Evolutionary conservation across 2,888 invertebrate genomes (phyloP).

Genomic region (Labia minor): DNA sequence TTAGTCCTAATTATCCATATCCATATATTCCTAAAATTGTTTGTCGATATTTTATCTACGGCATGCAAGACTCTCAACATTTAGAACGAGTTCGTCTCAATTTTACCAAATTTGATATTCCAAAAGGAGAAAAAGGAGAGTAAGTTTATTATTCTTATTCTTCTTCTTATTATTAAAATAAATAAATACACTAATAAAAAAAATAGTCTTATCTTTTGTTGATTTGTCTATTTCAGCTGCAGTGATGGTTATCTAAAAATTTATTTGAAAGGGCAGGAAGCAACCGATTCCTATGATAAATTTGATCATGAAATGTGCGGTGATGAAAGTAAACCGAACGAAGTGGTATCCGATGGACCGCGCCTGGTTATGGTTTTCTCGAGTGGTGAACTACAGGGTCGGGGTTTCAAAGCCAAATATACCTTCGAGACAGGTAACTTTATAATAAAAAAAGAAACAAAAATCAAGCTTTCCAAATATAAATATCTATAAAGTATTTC

Average conservation of each 20-base stretch:
- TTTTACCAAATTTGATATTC: slow-evolving; percentile 83
- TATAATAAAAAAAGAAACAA: too few species aligned
- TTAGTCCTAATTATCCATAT: slow-evolving; percentile 93
- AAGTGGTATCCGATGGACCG: slow-evolving; percentile 81
- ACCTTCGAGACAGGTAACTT: slow-evolving; percentile 66
- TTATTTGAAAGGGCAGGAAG: slow-evolving; percentile 84
- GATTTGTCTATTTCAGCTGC: slow-evolving; percentile 46
- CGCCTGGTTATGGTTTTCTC: slow-evolving; percentile 90
- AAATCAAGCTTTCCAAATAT: too few species aligned
- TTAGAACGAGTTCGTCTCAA: slow-evolving; percentile 85
- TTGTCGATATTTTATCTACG: slow-evolving; percentile 96
- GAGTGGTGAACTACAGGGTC: slow-evolving; percentile 80
- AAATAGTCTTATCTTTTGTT: too few species aligned
- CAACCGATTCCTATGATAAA: slow-evolving; percentile 84
- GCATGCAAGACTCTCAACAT: slow-evolving; percentile 93
- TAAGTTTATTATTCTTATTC: slow-evolving; percentile 41
- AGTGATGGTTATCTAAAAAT: slow-evolving; percentile 84
- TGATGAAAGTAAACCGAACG: slow-evolving; percentile 59
- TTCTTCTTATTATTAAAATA: neutral
- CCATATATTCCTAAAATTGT: slow-evolving; percentile 92
- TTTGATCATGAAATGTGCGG: slow-evolving; percentile 91
- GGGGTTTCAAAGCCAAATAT: slow-evolving; percentile 82
- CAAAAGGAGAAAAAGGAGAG: slow-evolving; percentile 72
- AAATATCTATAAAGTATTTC: too few species aligned
- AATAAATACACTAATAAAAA: too few species aligned